These are phyloP conservation scores for Scaptomyza montana DNA, from an alignment of 1,140 invertebrate species.

Conservation along the genomic window DNA sequence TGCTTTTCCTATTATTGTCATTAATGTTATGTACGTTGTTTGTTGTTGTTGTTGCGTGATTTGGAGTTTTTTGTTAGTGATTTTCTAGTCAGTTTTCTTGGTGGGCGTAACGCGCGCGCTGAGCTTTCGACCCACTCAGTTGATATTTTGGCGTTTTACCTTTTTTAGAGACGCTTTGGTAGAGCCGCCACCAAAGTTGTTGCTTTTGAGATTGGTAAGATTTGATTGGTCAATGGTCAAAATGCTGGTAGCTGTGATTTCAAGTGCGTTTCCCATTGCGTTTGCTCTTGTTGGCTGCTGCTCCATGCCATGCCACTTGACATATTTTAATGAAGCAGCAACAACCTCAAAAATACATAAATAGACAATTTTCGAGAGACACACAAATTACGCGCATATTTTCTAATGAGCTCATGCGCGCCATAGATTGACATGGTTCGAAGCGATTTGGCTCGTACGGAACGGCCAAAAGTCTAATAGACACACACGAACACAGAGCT, in stretches of 20 bases:
- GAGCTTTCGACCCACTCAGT: conserved; percentile 63
- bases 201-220: conserved; percentile 29
- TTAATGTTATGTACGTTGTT: conserved; percentile 11
- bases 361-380: conserved; percentile 36
- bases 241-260: conserved; percentile 60
- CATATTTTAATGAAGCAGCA: conserved; percentile 66
- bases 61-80: conserved; percentile 76
- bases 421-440: conserved; percentile 69
- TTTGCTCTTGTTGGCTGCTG: not conserved
- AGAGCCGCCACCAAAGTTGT: conserved; percentile 27
- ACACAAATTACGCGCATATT: conserved; percentile 80
- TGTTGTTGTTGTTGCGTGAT: conserved; percentile 68
- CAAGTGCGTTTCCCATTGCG: conserved; percentile 51
- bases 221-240: conserved; percentile 71
- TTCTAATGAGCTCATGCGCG: conserved; percentile 79
- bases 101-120: conserved; percentile 68
- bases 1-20: conserved; percentile 52
- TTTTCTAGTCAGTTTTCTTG: conserved; percentile 35
- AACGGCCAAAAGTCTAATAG: conserved; percentile 29
- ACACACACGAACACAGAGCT: not conserved
- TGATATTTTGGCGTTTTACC: conserved; percentile 40
- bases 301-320: conserved; percentile 60
- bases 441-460: conserved; percentile 49
- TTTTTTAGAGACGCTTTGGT: conserved; percentile 69
- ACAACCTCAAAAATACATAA: conserved; percentile 53